These are phyloP conservation scores for Semotilus atromaculatus DNA, from an alignment of 2,797 vertebrate species.

Conservation along the genomic window DNA sequence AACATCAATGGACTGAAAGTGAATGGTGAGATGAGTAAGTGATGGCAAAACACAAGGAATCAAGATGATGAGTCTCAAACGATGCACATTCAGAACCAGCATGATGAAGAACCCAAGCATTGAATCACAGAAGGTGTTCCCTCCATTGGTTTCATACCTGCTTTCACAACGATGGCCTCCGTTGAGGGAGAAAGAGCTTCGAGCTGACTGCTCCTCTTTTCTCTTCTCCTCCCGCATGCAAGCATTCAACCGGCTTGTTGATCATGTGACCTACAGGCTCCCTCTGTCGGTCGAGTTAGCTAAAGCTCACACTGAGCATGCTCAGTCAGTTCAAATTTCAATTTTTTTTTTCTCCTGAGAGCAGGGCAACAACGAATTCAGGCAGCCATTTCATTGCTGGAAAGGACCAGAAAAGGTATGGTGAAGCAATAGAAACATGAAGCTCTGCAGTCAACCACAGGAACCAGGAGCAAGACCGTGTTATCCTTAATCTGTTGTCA, in stretches of 20 bases:
- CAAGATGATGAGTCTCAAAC: constrained; percentile 60
- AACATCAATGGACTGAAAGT: constrained; percentile 57
- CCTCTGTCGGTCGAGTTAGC: constrained; percentile 80
- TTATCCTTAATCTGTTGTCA: constrained; percentile 48
- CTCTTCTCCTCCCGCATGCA: constrained; percentile 78
- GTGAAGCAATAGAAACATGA: constrained; percentile 23
- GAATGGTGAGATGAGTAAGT: constrained; percentile 55
- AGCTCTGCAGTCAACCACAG: constrained; percentile 25
- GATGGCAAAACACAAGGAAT: constrained; percentile 50
- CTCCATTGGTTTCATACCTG: constrained; percentile 81
- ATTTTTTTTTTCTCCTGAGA: constrained; percentile 69
- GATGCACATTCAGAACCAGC: constrained; percentile 65
- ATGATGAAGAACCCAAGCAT: constrained; percentile 63
- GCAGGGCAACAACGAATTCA: constrained; percentile 56
- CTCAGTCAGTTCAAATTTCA: constrained; percentile 74
- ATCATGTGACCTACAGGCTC: constrained; percentile 82
- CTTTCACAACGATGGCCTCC: constrained; percentile 81
- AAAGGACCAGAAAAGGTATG: constrained; percentile 31
- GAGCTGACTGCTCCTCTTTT: constrained; percentile 78
- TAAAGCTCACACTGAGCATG: constrained; percentile 78
- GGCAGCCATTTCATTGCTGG: constrained; percentile 58
- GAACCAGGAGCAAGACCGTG: constrained; percentile 29
- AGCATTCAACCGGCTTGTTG: constrained; percentile 73
- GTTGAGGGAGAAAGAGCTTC: constrained; percentile 75
- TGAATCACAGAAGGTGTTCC: constrained; percentile 62